phyloP scores from a whole-genome alignment of 2,888 invertebrate genomes.

The Griposia aprilina region DNA sequence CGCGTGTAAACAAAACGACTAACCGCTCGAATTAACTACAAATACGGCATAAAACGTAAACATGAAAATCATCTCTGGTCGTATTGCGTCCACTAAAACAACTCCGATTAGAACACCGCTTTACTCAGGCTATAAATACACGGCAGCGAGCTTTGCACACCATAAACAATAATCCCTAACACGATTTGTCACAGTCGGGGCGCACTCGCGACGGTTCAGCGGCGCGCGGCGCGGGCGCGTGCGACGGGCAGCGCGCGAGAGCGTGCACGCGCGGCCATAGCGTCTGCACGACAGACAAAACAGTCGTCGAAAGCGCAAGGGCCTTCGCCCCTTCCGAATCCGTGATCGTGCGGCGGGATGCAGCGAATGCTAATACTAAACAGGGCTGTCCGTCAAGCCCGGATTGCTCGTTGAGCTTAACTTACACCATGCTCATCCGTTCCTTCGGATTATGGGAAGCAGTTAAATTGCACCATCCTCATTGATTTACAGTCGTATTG shows the following conservation, averaged over 20 bases:
- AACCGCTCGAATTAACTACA: constrained; percentile 80
- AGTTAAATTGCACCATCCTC: constrained; percentile 60
- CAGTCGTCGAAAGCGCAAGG: constrained; percentile 83
- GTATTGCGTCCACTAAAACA: constrained; percentile 80
- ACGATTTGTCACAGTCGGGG: constrained; percentile 82
- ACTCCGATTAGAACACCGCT: constrained; percentile 76
- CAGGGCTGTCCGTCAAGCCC: constrained; percentile 73
- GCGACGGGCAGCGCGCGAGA: constrained; percentile 74
- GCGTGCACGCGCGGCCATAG: constrained; percentile 87
- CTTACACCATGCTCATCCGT: constrained; percentile 44
- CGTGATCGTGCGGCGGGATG: constrained; percentile 88
- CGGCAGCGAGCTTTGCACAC: constrained; percentile 79
- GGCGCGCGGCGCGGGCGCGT: constrained; percentile 76
- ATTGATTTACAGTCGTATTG: constrained; percentile 48
- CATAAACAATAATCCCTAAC: constrained; percentile 83
- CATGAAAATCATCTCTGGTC: constrained; percentile 76
- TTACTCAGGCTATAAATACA: constrained; percentile 80
- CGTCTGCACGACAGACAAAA: constrained; percentile 87
- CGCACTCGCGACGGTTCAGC: constrained; percentile 68
- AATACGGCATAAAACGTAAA: constrained; percentile 83
- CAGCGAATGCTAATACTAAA: constrained; percentile 85
- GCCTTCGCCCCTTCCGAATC: constrained; percentile 89
- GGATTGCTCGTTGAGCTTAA: constrained; percentile 53
- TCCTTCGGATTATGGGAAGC: constrained; percentile 46
- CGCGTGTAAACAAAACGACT: constrained; percentile 84